Evolutionary conservation across 1,140 invertebrate species (phyloP).

Genomic region (Drosophila seguyi): DNA sequence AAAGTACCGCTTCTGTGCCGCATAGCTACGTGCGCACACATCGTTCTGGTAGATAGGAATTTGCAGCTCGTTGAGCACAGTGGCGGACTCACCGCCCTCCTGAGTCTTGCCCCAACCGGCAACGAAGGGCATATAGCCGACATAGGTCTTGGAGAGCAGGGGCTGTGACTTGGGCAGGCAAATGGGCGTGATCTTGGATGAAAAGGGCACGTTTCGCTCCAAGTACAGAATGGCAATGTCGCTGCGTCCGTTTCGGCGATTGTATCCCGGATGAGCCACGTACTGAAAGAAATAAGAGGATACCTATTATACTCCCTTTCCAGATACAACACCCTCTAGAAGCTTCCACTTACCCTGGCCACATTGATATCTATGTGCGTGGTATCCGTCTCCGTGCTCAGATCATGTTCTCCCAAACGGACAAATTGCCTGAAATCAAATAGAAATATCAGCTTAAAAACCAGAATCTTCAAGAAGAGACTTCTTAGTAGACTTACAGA

Average conservation of each 20-base stretch:
- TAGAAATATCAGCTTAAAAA: neutral
- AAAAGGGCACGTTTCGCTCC: slow-evolving; percentile 69
- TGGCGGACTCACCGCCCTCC: slow-evolving; percentile 87
- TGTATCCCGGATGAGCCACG: slow-evolving; percentile 63
- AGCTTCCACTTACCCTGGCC: slow-evolving; percentile 30
- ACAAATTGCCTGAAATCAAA: slow-evolving; percentile 59
- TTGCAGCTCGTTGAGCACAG: slow-evolving; percentile 89
- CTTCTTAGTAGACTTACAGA: slow-evolving; percentile 53
- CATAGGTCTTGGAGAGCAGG: slow-evolving; percentile 62
- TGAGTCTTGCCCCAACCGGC: slow-evolving; percentile 90
- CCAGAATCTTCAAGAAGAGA: neutral
- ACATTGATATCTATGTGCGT: slow-evolving; percentile 64
- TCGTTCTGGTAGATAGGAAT: slow-evolving; percentile 89
- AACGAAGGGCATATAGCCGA: slow-evolving; percentile 88
- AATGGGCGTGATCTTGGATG: slow-evolving; percentile 57
- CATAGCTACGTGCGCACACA: slow-evolving; percentile 88
- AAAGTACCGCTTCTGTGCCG: slow-evolving; percentile 86
- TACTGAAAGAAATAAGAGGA: slow-evolving; percentile 17
- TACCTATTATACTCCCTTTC: neutral
- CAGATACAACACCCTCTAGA: neutral
- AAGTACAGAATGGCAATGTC: slow-evolving; percentile 77
- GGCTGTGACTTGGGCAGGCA: slow-evolving; percentile 57
- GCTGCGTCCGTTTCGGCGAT: slow-evolving; percentile 65
- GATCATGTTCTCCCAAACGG: slow-evolving; percentile 80
- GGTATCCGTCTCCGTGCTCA: slow-evolving; percentile 69